Percentiles rank a stretch among this genome's conserved stretches.
These are phyloP conservation scores for Galaxias olidus DNA, from an alignment of 2,797 vertebrate species.

Conservation along the genomic window DNA sequence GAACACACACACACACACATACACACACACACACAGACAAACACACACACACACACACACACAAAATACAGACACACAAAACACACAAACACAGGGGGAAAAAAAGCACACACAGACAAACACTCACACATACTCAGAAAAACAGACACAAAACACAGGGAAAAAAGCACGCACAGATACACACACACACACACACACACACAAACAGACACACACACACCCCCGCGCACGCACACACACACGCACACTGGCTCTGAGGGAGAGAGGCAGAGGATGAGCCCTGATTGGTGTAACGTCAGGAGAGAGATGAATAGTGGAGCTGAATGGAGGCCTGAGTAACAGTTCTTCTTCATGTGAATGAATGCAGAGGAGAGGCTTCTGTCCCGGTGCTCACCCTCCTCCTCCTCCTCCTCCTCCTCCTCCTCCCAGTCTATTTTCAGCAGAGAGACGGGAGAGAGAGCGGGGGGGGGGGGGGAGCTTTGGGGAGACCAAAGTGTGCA, in stretches of 20 bases:
- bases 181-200: constrained; percentile 1
- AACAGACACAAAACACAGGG: too few relatives aligned
- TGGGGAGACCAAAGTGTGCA: constrained; percentile 19
- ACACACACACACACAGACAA: too few relatives aligned
- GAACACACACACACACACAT: not conserved
- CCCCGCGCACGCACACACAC: constrained; percentile 23
- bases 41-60: not conserved
- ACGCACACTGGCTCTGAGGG: too few relatives aligned
- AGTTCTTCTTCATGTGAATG: constrained; percentile 73
- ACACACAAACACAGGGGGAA: constrained; percentile 8
- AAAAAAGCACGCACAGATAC: too few relatives aligned
- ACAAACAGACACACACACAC: constrained; percentile 10
- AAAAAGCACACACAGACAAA: not conserved
- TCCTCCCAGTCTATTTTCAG: constrained; percentile 51
- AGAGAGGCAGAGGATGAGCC: constrained; percentile 50
- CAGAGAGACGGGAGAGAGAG: constrained; percentile 46
- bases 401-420: too few relatives aligned
- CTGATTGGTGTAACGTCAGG: constrained; percentile 63
- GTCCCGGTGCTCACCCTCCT: constrained; percentile 42
- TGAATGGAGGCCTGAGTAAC: constrained; percentile 61
- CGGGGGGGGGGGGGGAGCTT: constrained; percentile 43
- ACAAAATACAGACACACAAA: not conserved
- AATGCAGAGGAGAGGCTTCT: constrained; percentile 68
- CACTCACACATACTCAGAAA: too few relatives aligned
- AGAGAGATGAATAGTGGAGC: constrained; percentile 61